Base-by-base conservation (phyloP, 1,140 invertebrate species). In the Calliphora vicina region DNA sequence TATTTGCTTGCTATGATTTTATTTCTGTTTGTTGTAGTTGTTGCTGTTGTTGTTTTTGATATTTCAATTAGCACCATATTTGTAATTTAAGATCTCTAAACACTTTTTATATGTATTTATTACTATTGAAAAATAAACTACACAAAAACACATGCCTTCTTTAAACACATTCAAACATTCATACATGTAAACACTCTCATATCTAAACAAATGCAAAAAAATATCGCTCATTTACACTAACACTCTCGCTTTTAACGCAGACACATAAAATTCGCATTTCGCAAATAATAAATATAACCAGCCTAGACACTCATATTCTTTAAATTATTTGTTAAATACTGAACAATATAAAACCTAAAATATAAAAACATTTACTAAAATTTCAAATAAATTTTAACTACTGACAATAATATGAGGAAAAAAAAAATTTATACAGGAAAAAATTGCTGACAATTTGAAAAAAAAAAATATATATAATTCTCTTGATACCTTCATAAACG, bases 31-130 rank as follows among this genome's bases (percentile, higher is more conserved):
- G 61, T 23, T 12, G 9, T 1, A 12, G 20, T 67, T 67, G n/a
- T n/a, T n/a, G n/a, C 4, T 20, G 61, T 67, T 67, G 61, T 67
- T 23, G n/a, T 23, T 67, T 17, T 67, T 67, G 20, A 67, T 67
- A 67, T 67, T 67, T 67, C 61, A 67, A 67, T 67, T 67, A 67
- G 61, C 61, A 67, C 61, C 61, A 67, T 67, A 67, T 67, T 67
- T 67, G 61, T 67, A 67, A 67, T 67, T 67, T 67, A 67, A 67
- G 61, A 67, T 67, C 61, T 67, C 61, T 67, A 25, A 67, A 67
- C 61, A 67, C 61, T 67, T 17, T 57, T 57, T 57, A n/a, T 23
- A 23, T 57, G n/a, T 67, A 23, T 67, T 57, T 67, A 67, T 67
- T 67, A 50, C 35, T 35, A 2, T 35, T 0, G 61, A 23, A 9